Evolutionary conservation across 2,888 invertebrate species (phyloP), one percentile per base, ranked within the genome.

Genomic region (Sarcophaga caerulescens): DNA sequence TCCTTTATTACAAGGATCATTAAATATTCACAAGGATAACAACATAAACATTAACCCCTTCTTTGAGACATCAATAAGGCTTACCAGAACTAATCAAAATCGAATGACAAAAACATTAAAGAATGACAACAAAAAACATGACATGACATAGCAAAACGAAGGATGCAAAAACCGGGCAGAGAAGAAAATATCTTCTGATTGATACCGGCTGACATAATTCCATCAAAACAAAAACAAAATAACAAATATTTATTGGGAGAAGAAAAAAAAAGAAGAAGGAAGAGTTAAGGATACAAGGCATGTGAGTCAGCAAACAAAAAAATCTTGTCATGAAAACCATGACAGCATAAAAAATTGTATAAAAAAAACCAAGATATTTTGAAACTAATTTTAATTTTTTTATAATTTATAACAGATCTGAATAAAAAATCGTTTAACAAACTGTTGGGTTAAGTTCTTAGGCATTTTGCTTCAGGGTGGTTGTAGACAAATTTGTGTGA

Each of bases 11-110:
- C 14, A 52, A 52, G 1, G 12, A 52, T 52, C 10, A 52, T 52
- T 52, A 52, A 52, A 17, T 52, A 17, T 52, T 52, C 2, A 35
- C 35, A 8, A 52, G 12, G 4, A 52, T 52, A 8, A 19, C 10
- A 10, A 35, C 23, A 65, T 35, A 35, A 44, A 19, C 19, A 44
- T 66, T 66, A 66, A 66, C 44, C 19, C 45, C 66, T 44, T 45
- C n/a, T 52, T 19, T 66, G 66, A 4, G 19, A 19, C 8, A 19
- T 44, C 44, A 45, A 66, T 10, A 52, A 52, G 52, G n/a, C n/a
- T 52, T 75, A 66, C 65, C 75, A 75, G 19, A 75, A 75, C 75
- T 75, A 75, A 75, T 52, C 35, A 19, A 52, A 14, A 75, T 75
- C 57, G 35, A 65, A 75, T 65, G 57, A 57, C 52, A 23, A 66